Conservation (phyloP, 35 echinoderm and acorn worm species). For the Diadema setosum region DNA sequence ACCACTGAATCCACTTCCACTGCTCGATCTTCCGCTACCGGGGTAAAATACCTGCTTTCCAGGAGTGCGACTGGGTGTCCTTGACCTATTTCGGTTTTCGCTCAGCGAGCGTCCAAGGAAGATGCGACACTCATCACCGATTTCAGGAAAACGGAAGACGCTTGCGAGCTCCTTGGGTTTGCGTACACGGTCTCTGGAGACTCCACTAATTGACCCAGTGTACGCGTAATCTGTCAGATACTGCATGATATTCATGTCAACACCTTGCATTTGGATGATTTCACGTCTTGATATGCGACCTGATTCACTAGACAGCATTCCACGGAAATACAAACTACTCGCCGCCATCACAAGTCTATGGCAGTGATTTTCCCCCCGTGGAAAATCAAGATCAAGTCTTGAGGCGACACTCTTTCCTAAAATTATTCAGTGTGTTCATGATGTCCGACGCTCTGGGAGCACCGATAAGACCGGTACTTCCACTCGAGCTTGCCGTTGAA, state of each 20-base stretch:
- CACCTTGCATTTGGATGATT: slow-evolving; percentile 84
- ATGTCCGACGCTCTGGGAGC: slow-evolving; percentile 29
- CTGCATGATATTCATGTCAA: slow-evolving; percentile 70
- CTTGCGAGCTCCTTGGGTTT: slow-evolving; percentile 53
- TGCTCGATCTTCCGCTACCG: slow-evolving; percentile 5
- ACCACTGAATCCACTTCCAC: slow-evolving; percentile 5
- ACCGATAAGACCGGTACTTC: slow-evolving; percentile 16
- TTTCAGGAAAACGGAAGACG: slow-evolving; percentile 38
- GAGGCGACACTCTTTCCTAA: slow-evolving; percentile 46
- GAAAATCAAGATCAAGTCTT: slow-evolving; percentile 76
- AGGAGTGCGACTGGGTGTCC: neutral
- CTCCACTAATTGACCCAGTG: slow-evolving; percentile 45
- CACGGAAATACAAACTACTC: slow-evolving; percentile 72
- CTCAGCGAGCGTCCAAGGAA: slow-evolving; percentile 17
- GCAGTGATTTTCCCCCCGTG: slow-evolving; percentile 65
- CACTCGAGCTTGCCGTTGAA: slow-evolving; percentile 5
- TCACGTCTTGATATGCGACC: slow-evolving; percentile 56
- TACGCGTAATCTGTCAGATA: slow-evolving; percentile 85
- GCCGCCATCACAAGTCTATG: slow-evolving; percentile 75
- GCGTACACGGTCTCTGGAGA: slow-evolving; percentile 48
- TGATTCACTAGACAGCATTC: slow-evolving; percentile 33
- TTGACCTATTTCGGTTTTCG: slow-evolving; percentile 36
- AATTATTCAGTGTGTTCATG: slow-evolving; percentile 53
- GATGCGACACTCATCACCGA: slow-evolving; percentile 36
- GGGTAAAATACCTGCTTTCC: neutral